A percentile compares a stretch with the other conserved stretches of the same genome.
These are phyloP conservation scores for Clinocottus analis DNA, from an alignment of 2,113 vertebrate species.

Conservation along the genomic window DNA sequence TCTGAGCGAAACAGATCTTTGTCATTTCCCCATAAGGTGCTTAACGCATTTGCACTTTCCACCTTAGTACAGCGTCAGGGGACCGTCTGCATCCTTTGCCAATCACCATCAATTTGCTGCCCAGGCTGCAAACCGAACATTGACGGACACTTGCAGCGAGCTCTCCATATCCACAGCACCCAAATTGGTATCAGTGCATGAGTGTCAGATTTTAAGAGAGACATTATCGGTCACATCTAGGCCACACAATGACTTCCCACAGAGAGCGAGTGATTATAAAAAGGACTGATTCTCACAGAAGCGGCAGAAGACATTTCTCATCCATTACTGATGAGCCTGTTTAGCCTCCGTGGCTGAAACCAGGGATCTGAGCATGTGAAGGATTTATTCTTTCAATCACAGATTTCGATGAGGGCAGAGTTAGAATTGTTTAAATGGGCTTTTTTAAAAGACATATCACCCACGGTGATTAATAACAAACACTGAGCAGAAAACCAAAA, in stretches of 20 bases:
- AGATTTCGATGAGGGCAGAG: constrained; percentile 22
- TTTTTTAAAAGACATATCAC: not conserved
- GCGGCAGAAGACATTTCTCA: constrained; percentile 35
- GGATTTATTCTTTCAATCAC: constrained; percentile 26
- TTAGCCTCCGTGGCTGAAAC: constrained; percentile 44
- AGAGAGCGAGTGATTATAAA: constrained; percentile 39
- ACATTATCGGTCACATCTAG: constrained; percentile 51
- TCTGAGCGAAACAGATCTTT: constrained; percentile 35
- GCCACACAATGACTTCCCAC: constrained; percentile 24
- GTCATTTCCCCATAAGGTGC: constrained; percentile 30
- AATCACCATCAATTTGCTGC: constrained; percentile 32
- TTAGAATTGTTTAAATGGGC: constrained; percentile 20
- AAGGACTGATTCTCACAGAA: constrained; percentile 23
- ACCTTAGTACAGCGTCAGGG: constrained; percentile 7
- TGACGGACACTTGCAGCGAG: not conserved
- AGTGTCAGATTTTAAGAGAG: constrained; percentile 13
- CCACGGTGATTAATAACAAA: constrained; percentile 19
- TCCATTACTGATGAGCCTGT: constrained; percentile 54
- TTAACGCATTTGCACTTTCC: constrained; percentile 25
- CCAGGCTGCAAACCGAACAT: constrained; percentile 26
- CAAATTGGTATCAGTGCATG: constrained; percentile 16
- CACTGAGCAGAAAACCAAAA: constrained; percentile 4
- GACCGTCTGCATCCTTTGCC: constrained; percentile 29
- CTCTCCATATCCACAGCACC: not conserved
- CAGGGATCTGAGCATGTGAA: constrained; percentile 28